A percentile compares a stretch with the other conserved stretches of the same genome.
Conservation (phyloP, 2,113 vertebrate species). For the Bubo blakistoni region DNA sequence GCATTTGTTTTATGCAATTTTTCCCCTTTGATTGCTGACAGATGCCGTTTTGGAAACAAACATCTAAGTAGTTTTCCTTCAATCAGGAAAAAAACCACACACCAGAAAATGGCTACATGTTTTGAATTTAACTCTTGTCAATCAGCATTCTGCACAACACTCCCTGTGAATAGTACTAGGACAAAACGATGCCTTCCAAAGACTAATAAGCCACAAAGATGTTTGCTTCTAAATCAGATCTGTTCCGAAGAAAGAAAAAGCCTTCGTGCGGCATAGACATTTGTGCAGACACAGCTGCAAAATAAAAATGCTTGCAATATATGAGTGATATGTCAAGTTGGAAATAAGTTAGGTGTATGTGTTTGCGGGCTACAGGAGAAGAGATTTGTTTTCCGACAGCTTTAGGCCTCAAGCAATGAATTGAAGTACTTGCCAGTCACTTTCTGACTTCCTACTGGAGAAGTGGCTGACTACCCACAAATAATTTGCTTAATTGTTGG, state of each 20-base stretch:
- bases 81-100: constrained; percentile 72
- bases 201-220: constrained; percentile 53
- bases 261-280: neutral
- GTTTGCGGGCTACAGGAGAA: neutral
- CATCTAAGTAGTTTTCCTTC: constrained; percentile 82
- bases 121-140: constrained; percentile 81
- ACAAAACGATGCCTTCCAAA: constrained; percentile 59
- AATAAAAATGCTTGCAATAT: neutral
- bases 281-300: constrained; percentile 33
- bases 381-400: constrained; percentile 13
- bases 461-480: neutral
- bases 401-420: constrained; percentile 24
- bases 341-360: constrained; percentile 28
- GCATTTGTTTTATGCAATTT: constrained; percentile 86
- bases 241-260: neutral
- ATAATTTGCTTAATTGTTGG: neutral
- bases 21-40: constrained; percentile 87
- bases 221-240: constrained; percentile 44
- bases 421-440: neutral
- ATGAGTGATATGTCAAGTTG: neutral
- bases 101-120: constrained; percentile 75
- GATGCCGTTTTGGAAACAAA: constrained; percentile 88
- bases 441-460: neutral
- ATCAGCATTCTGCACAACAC: constrained; percentile 68
- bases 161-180: constrained; percentile 58